Base-by-base conservation (phyloP, 92 coral and sea anemone species). In the Anthopleura xanthogrammica region DNA sequence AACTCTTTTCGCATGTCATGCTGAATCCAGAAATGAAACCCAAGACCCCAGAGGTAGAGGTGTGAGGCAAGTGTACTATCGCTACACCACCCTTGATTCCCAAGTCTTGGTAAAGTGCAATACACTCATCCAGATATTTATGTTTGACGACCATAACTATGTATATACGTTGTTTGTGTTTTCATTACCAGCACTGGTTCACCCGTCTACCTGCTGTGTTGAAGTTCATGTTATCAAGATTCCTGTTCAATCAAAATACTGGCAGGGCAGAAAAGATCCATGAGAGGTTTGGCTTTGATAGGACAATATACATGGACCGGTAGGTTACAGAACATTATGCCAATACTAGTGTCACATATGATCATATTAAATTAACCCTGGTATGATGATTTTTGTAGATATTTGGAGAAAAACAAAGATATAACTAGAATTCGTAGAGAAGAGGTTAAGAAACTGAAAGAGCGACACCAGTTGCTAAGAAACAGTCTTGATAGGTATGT, bases 201-300 rank as follows among this genome's bases (percentile, higher is more conserved):
- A 94, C 98, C 2, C 79, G 92, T 41, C 92, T 94, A 40, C 98
- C 98, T n/a, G 94, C 90, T 7, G 98, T 94, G 16, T 90, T 94
- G 72, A 90, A 89, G 70, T 94, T 94, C 62, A 93, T 92, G 95
- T 85, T 94, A 52, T 94, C 98, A 16, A 81, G 98, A 74, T 94
- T 92, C 82, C 86, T 90, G 85, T 94, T 94, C 76, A 94, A 94
- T 60, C 97, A 92, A 66, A 85, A 90, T 4, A 86, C 90, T 43
- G 92, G 94, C 72, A 83, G 92, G 71, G 94, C 98, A 70, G 98
- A 94, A 82, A 94, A 94, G 76, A 94, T 94, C 65, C 98, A 94
- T 81, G 92, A 94, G 79, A 85, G 86, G 60, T 85, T 94, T 78
- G 24, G 84, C 55, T 94, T 94, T 83, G 98, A 94, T 71, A 85